phyloP scores from a whole-genome alignment of 2,797 vertebrate species.

The Melanotaenia maccullochi region DNA sequence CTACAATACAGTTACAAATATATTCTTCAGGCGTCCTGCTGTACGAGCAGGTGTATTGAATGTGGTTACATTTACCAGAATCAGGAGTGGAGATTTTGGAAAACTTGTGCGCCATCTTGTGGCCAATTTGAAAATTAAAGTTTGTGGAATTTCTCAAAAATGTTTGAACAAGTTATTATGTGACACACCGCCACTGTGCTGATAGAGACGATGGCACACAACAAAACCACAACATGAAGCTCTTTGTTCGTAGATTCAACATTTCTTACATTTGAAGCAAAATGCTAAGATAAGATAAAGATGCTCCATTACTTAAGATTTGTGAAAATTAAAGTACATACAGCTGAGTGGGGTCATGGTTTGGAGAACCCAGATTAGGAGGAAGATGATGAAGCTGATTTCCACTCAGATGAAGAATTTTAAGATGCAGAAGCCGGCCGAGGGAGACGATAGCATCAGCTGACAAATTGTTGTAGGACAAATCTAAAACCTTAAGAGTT shows the following conservation, averaged over 20 bases:
- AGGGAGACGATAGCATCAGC: slow-evolving; percentile 76
- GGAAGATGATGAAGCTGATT: slow-evolving; percentile 85
- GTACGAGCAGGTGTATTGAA: slow-evolving; percentile 22
- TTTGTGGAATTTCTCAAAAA: not conserved
- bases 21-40: not conserved
- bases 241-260: not conserved
- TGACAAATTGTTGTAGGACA: slow-evolving; percentile 88
- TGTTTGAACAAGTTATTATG: not conserved
- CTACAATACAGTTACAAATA: not conserved
- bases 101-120: slow-evolving; percentile 58
- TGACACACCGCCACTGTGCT: not conserved
- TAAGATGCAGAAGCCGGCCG: slow-evolving; percentile 81
- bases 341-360: slow-evolving; percentile 19
- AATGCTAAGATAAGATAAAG: not conserved
- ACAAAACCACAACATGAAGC: not conserved
- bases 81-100: slow-evolving; percentile 24
- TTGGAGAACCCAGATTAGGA: slow-evolving; percentile 67
- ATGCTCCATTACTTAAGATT: not conserved
- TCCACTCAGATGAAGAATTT: slow-evolving; percentile 86
- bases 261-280: not conserved
- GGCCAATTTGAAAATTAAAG: slow-evolving; percentile 35
- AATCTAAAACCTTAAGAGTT: slow-evolving; percentile 82
- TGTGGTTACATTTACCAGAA: not conserved
- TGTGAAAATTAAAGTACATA: slow-evolving; percentile 25
- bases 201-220: not conserved